phyloP scores from a whole-genome alignment of 2,797 vertebrate genomes.

The Balearica regulorum region DNA sequence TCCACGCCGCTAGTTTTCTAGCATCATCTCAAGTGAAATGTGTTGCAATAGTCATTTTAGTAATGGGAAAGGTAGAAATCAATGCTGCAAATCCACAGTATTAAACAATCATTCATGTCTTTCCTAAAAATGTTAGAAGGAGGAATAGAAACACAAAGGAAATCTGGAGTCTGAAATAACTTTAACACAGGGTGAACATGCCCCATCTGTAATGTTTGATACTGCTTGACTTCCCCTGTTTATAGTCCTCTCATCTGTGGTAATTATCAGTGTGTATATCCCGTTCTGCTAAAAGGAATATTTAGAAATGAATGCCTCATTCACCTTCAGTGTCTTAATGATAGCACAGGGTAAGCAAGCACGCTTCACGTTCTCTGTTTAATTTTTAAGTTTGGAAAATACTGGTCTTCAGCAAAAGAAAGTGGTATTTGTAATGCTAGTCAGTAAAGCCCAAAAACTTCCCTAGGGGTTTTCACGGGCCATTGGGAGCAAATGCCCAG shows the following conservation, averaged over 20 bases:
- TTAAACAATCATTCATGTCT: neutral
- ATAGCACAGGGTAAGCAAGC: neutral
- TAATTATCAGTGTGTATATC: neutral
- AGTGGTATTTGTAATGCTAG: neutral
- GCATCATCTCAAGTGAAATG: neutral
- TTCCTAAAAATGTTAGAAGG: neutral
- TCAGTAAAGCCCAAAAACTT: slow-evolving; percentile 17
- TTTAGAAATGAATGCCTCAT: neutral
- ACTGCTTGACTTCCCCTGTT: neutral
- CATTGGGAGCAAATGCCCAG: slow-evolving; percentile 58
- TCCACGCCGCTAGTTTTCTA: neutral
- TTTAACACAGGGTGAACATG: neutral
- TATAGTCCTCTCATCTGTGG: neutral
- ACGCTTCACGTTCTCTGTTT: neutral
- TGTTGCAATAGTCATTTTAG: neutral
- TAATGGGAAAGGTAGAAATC: neutral
- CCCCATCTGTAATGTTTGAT: neutral
- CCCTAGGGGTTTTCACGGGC: slow-evolving; percentile 48
- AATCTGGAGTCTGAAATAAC: neutral
- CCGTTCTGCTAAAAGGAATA: neutral
- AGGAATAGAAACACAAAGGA: neutral
- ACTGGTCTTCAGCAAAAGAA: neutral
- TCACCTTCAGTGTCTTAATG: neutral
- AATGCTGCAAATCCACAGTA: neutral
- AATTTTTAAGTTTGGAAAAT: neutral